These are phyloP conservation scores for Deroplatys truncata DNA, from an alignment of 2,888 invertebrate genomes.

Conservation along the genomic window DNA sequence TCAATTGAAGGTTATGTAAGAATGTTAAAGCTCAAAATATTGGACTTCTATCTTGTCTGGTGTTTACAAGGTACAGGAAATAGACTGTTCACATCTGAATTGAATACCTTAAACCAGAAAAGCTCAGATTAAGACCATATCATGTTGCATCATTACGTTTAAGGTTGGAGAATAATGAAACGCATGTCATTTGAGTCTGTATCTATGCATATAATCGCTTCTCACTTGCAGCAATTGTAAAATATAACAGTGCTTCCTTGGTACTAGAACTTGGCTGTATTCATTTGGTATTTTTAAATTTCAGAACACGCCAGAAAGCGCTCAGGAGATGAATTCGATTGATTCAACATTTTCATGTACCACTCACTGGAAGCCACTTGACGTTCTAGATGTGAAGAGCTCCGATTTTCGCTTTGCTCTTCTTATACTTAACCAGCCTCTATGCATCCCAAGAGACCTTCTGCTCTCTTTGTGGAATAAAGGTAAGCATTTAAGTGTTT, in stretches of 20 bases:
- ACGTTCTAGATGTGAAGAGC: constrained; percentile 15
- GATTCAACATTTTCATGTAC: not conserved
- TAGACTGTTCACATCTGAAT: not conserved
- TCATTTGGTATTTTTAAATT: not conserved
- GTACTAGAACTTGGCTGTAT: too few relatives aligned
- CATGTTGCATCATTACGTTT: not conserved
- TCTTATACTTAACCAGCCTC: constrained; percentile 62
- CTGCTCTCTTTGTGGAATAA: constrained; percentile 62
- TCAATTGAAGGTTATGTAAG: not conserved
- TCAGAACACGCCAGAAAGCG: not conserved
- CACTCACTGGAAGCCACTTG: constrained; percentile 20
- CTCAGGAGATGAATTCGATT: not conserved
- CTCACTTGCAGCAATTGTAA: not conserved
- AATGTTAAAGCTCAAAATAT: not conserved
- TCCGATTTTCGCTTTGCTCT: constrained; percentile 51
- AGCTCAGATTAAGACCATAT: too few relatives aligned
- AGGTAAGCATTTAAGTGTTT: constrained; percentile 48
- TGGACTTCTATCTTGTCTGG: not conserved
- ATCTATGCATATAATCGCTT: not conserved
- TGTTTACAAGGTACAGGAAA: not conserved
- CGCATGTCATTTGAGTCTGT: not conserved
- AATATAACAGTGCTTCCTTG: too few relatives aligned
- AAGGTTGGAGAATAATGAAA: not conserved
- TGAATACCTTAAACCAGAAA: not conserved
- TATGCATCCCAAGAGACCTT: constrained; percentile 50